Evolutionary conservation across 1,140 invertebrate genomes (phyloP).

Genomic region (Trichomalopsis sarcophagae): DNA sequence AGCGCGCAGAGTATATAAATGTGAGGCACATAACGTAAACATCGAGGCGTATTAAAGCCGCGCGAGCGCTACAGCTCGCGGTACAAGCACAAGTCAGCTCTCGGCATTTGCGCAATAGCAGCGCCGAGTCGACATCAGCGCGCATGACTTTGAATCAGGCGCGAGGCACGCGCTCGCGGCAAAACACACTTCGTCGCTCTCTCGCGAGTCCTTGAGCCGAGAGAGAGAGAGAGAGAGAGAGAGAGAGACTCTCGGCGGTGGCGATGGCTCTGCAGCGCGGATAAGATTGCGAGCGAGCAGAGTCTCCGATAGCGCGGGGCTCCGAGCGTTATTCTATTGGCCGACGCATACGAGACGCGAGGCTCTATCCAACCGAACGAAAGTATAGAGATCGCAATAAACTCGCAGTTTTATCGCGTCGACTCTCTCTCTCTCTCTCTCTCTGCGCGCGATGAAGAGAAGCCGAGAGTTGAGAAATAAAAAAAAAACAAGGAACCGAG

Average conservation of each 20-base stretch:
- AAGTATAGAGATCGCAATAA: neutral
- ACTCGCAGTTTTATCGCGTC: neutral
- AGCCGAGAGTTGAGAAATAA: neutral
- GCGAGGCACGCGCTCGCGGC: constrained; percentile 40
- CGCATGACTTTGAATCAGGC: constrained; percentile 45
- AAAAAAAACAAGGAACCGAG: neutral
- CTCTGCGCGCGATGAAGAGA: neutral
- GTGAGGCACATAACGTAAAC: neutral
- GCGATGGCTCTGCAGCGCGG: neutral
- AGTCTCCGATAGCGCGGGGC: neutral
- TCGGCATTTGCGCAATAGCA: neutral
- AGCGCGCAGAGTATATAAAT: neutral
- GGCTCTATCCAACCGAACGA: no score
- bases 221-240: neutral
- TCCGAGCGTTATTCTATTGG: no score
- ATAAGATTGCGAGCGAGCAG: constrained; percentile 18
- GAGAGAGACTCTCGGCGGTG: no score
- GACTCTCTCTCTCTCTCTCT: no score
- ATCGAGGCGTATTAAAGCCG: neutral
- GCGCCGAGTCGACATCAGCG: neutral
- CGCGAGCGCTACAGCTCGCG: neutral
- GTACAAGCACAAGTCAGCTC: neutral
- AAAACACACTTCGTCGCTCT: constrained; percentile 21
- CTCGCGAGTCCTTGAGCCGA: constrained; percentile 33
- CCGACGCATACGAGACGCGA: neutral